Evolutionary conservation across 2,113 vertebrate species (phyloP), one percentile per base, ranked within the genome.

Genomic region (Otis tarda): DNA sequence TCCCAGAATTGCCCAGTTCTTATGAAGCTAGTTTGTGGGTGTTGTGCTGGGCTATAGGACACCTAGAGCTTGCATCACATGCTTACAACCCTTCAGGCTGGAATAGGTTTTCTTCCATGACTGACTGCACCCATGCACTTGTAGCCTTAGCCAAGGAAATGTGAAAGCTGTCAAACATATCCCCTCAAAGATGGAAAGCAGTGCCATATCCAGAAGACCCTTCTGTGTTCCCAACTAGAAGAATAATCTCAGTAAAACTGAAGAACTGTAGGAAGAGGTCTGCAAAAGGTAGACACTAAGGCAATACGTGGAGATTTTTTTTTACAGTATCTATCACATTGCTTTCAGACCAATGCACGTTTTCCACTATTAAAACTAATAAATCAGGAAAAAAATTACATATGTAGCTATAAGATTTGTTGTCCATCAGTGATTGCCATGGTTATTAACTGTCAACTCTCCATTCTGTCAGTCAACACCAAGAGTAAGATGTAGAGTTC

Each of bases 41-140:
- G 21, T 35, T 39, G 21, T 30, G 56, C 30, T 85, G 78, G 47
- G 25, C n/a, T 4, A 0, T 17, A 59, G 49, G 43, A 28, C n/a
- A 50, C 35, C 22, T 37, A 69, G 35, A 76, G 12, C 53, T 93
- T 69, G 16, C 3, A 9, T 41, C 43, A 55, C 0, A 0, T 63
- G 47, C 61, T 75, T 35, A 30, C 52, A 41, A 2, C 25, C 35
- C 43, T 74, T 55, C 7, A 39, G 37, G 37, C 14, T 45, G 43
- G 28, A 70, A 67, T 6, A n/a, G 35, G 20, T 69, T 63, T 35
- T 43, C 17, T 31, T 67, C 41, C 1, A 0, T 37, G 60, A 17
- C 47, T 53, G 52, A 31, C 45, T 78, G 21, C 27, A 25, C 43
- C 28, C 60, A 15, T 21, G 20, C 4, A 5, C 31, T 43, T 9